Conservation (phyloP, 2,113 vertebrate genomes). For the Tursiops truncatus region DNA sequence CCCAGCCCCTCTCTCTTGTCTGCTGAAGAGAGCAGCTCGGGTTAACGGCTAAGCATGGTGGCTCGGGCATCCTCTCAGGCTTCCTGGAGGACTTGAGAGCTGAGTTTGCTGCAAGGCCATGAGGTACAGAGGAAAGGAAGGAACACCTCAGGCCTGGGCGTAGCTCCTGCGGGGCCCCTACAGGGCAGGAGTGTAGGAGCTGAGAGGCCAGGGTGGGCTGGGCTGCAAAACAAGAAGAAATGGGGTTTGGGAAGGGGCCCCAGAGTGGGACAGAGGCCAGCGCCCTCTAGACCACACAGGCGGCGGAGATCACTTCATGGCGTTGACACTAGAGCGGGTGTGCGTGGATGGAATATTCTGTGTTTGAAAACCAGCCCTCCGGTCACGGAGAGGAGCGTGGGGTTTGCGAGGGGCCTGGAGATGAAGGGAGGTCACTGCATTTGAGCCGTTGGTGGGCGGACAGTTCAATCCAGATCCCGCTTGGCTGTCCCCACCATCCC, state of each 20-base stretch:
- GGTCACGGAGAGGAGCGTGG: neutral
- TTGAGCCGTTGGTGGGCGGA: neutral
- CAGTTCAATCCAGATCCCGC: neutral
- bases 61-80: neutral
- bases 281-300: rapidly evolving
- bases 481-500: neutral
- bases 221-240: neutral
- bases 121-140: no score
- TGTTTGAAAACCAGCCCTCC: neutral
- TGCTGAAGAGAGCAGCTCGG: neutral
- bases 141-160: neutral
- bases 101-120: no score
- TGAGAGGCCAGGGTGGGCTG: neutral
- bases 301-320: neutral
- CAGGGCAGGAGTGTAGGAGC: neutral
- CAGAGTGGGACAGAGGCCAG: neutral
- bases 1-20: neutral
- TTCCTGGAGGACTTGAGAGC: neutral
- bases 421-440: neutral
- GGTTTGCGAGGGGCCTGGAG: neutral
- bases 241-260: neutral
- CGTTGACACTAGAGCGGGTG: neutral
- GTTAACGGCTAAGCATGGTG: neutral
- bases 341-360: rapidly evolving
- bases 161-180: neutral